A percentile compares a stretch with the other conserved stretches of the same genome.
Conservation (phyloP, 1,140 invertebrate species). For the Drosophila punjabiensis region DNA sequence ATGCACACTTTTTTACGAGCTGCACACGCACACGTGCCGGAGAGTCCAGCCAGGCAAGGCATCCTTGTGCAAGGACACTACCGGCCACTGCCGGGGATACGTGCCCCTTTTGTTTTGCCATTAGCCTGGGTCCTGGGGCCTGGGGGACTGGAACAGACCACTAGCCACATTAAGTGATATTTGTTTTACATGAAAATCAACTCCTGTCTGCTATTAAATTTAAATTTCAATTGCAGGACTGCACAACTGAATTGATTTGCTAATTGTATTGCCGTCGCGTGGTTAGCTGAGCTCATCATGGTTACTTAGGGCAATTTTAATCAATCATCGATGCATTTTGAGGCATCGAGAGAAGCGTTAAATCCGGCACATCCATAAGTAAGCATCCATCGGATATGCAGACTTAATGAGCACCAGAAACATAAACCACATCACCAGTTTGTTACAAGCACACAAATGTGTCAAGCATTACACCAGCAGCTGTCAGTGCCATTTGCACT, state of each 20-base stretch:
- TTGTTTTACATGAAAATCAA: conserved; percentile 83
- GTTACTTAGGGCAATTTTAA: conserved; percentile 72
- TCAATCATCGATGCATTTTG: conserved; percentile 55
- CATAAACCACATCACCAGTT: conserved; percentile 47
- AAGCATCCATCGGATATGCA: conserved; percentile 31
- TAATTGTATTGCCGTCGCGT: conserved; percentile 66
- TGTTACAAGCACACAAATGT: conserved; percentile 45
- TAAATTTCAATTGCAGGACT: conserved; percentile 63
- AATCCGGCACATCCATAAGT: conserved; percentile 51
- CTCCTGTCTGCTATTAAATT: conserved; percentile 57
- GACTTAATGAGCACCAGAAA: conserved; percentile 64
- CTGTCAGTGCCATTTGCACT: conserved; percentile 15
- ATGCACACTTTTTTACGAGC: conserved; percentile 78
- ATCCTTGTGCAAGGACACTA: conserved; percentile 40
- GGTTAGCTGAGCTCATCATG: conserved; percentile 59
- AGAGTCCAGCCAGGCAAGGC: conserved; percentile 2
- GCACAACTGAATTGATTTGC: conserved; percentile 38
- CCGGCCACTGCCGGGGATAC: conserved; percentile 28
- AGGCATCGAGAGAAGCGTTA: conserved; percentile 40
- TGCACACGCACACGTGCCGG: conserved; percentile 73
- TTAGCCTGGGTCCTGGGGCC: conserved; percentile 56
- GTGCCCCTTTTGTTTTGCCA: conserved; percentile 76
- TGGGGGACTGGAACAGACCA: conserved; percentile 1
- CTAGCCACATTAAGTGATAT: conserved; percentile 78
- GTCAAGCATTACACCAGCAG: conserved; percentile 50